phyloP scores from a whole-genome alignment of 2,113 vertebrate genomes.

The Paracanthobrama guichenoti region DNA sequence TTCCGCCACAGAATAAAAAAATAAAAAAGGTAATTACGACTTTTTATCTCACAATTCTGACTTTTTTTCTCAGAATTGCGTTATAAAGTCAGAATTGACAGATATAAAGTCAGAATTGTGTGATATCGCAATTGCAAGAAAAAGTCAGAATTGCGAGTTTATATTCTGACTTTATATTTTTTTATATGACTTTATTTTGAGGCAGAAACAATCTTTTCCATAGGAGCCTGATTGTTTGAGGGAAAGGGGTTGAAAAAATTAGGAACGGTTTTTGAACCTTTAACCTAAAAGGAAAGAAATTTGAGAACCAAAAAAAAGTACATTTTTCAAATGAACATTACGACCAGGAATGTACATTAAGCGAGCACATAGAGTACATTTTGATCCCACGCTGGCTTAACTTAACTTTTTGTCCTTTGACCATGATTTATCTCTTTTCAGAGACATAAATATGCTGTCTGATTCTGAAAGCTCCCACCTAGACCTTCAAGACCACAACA shows the following conservation, averaged over 20 bases:
- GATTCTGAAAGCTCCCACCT: conserved; percentile 86
- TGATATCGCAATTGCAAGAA: no score
- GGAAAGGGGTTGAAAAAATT: not conserved
- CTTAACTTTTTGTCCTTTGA: not conserved
- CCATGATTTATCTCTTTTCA: conserved; percentile 55
- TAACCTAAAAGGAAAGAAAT: not conserved
- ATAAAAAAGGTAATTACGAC: no score
- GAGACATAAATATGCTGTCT: conserved; percentile 93
- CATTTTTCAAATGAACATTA: not conserved
- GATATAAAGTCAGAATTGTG: no score
- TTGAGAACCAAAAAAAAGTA: not conserved
- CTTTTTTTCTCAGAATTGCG: no score
- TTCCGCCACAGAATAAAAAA: no score
- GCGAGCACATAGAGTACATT: not conserved
- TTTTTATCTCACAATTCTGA: no score
- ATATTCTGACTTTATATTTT: no score
- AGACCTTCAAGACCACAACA: conserved; percentile 87
- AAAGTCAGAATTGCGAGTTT: no score
- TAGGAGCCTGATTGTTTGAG: not conserved
- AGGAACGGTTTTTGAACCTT: not conserved
- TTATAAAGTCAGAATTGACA: no score
- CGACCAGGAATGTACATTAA: not conserved
- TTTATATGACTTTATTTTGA: no score
- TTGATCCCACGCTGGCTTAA: not conserved
- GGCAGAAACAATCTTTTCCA: no score